phyloP scores from a whole-genome alignment of 2,797 vertebrate species.

The Thunnus albacares region DNA sequence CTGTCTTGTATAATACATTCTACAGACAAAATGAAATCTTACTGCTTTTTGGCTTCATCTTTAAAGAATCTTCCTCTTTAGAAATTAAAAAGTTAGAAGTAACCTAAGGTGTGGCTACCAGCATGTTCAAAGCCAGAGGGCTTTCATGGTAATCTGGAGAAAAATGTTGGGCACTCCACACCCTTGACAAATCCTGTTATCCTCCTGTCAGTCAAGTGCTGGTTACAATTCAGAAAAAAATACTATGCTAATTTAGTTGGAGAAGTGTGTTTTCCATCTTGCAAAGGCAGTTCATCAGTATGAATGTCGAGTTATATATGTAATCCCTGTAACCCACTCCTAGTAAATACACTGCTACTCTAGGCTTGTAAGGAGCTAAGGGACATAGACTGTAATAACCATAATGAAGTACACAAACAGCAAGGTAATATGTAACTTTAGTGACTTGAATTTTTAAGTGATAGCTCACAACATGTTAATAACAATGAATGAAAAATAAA shows the following conservation, averaged over 20 bases:
- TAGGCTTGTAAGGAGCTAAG: too few relatives aligned
- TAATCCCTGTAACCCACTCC: too few relatives aligned
- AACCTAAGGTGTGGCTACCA: background rate
- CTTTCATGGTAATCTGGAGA: conserved; percentile 15
- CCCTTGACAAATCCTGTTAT: conserved; percentile 25
- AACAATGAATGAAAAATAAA: too few relatives aligned
- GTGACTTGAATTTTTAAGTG: too few relatives aligned
- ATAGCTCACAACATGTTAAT: too few relatives aligned
- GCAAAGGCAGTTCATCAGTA: background rate
- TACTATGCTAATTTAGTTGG: background rate
- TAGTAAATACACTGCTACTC: too few relatives aligned
- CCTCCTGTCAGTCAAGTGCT: conserved; percentile 16
- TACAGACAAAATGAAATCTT: background rate
- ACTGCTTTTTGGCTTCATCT: background rate
- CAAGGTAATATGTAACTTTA: too few relatives aligned
- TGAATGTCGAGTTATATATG: too few relatives aligned
- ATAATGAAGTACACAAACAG: too few relatives aligned
- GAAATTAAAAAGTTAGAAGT: background rate
- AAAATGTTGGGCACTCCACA: conserved; percentile 12
- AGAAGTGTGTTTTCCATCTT: background rate
- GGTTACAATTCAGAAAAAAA: background rate
- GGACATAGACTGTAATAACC: too few relatives aligned
- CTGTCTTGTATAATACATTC: background rate
- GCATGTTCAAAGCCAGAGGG: conserved; percentile 20
- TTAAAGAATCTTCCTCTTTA: background rate